Evolutionary conservation across 2,888 invertebrate genomes (phyloP).

Genomic region (Norana najaformis): DNA sequence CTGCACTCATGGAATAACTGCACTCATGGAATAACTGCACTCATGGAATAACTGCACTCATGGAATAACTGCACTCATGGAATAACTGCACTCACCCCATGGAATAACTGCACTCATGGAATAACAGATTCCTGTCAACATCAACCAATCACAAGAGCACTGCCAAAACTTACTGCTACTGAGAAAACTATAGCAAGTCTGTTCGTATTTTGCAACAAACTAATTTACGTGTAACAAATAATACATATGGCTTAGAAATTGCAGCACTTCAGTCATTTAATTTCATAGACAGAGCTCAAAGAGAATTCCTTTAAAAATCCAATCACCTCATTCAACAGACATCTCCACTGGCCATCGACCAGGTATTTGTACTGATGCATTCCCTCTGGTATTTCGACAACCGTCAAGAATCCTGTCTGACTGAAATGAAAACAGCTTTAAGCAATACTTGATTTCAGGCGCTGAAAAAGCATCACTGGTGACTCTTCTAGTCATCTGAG

Average conservation of each 20-base stretch:
- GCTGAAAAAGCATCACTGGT: not conserved
- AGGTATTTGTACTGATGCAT: slow-evolving; percentile 34
- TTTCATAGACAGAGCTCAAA: not conserved
- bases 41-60: no score
- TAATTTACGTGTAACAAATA: not conserved
- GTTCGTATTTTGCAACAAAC: not conserved
- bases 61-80: no score
- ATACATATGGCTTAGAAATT: not conserved
- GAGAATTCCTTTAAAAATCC: not conserved
- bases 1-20: no score
- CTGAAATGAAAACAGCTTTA: slow-evolving; percentile 27
- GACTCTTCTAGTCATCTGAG: no score
- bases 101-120: no score
- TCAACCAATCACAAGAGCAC: no score
- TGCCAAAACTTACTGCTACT: no score
- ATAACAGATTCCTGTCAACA: no score
- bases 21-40: no score
- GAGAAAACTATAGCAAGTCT: not conserved
- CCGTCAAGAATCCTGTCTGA: slow-evolving; percentile 32
- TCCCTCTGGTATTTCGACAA: slow-evolving; percentile 29
- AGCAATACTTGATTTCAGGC: not conserved
- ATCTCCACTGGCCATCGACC: slow-evolving; percentile 34
- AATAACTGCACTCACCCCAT: no score
- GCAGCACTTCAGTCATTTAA: not conserved
- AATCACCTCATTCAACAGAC: slow-evolving; percentile 27